Evolutionary conservation across 1,140 invertebrate species (phyloP), one percentile per base, ranked within the genome.

Genomic region (Cydia splendana): DNA sequence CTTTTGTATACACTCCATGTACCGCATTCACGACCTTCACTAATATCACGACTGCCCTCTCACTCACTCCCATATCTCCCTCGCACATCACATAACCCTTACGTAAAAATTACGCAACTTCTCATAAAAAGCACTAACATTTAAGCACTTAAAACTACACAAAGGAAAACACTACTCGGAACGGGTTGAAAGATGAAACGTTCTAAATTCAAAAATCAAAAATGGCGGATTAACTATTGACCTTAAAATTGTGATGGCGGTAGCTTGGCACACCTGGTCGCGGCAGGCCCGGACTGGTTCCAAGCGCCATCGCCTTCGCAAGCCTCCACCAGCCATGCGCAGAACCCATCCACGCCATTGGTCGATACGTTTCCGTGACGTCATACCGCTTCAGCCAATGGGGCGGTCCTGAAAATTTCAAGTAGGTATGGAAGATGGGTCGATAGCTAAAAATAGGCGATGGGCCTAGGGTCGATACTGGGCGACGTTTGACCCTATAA

Each of bases 371-470:
- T 12, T 53, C 67, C 75, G 87, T 91, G 89, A 92, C 91, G 91
- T 92, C 91, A 92, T 81, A 20, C 7, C 1, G 10, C 48, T 3
- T 18, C 75, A 75, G 74, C 91, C 89, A 92, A 91, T 90, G 30
- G 82, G 34, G 69, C 20, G 67, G n/a, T 65, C 79, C 89, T 92
- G 91, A 92, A 92, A 88, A 75, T 87, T 88, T 92, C 89, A 91
- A 81, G 89, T 91, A 92, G 89, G 91, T 91, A 92, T 87, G 82
- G 45, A 81, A 78, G 81, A 84, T 84, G 78, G 89, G 87, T 91
- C 88, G 90, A 90, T 91, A 62, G 81, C 86, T 91, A 92, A 92
- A 92, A 88, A 91, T 92, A 92, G 89, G 82, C 82, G 78, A 79
- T 81, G 84, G 83, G 80, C 80, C 79, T 80, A 76, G 74, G 65